A percentile compares a stretch with the other conserved stretches of the same genome.
Conservation (phyloP, 2,797 vertebrate species). For the Poeciliopsis gracilis region DNA sequence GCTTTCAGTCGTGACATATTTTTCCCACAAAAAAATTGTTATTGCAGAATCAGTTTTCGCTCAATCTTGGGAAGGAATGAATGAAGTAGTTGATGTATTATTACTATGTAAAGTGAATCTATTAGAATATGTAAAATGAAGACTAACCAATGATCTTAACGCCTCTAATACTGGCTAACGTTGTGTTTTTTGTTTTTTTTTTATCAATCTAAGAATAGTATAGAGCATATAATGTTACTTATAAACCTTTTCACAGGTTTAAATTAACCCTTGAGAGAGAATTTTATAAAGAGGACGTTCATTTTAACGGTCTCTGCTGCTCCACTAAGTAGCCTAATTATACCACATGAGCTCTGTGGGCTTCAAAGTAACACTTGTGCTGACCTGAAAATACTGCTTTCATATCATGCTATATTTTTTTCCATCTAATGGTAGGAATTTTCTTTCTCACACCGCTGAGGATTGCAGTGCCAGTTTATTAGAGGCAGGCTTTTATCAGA, state of each 20-base stretch:
- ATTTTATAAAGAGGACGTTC: conserved; percentile 4
- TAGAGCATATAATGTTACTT: neutral
- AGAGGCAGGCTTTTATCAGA: neutral
- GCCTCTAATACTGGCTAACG: neutral
- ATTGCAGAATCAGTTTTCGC: neutral
- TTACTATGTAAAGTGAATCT: neutral
- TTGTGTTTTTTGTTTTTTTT: neutral
- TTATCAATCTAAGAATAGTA: neutral
- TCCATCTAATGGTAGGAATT: neutral
- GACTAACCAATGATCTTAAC: conserved; percentile 2
- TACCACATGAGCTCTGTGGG: neutral
- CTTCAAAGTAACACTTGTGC: neutral
- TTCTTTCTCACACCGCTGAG: neutral
- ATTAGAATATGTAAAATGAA: neutral
- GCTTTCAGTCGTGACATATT: conserved; percentile 1
- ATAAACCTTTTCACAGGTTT: neutral
- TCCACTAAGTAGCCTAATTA: conserved; percentile 7
- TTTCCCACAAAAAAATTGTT: neutral
- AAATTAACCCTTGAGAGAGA: neutral
- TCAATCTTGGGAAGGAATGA: neutral
- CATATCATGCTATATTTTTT: neutral
- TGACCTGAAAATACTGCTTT: conserved; percentile 3
- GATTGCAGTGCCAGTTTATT: neutral
- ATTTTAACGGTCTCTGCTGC: conserved; percentile 3
- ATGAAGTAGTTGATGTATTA: neutral